Base-by-base conservation (phyloP, 2,113 vertebrate species). In the Grus americana region DNA sequence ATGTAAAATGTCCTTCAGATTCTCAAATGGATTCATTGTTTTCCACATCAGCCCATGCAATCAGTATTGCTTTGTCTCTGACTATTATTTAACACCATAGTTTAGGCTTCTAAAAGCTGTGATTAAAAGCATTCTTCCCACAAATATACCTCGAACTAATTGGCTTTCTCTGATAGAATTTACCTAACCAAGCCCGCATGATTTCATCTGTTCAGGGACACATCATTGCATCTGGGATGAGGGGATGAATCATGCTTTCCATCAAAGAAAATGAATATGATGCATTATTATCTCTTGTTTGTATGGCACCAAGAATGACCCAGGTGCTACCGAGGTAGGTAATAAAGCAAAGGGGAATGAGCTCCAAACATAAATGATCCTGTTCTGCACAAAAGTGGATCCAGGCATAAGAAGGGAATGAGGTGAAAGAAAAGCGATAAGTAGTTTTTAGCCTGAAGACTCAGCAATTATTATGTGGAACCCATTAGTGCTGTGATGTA, bases 61-160 rank as follows among this genome's bases (percentile, higher is more conserved):
- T 88, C 91, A 74, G 63, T 95, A 86, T 71, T 86, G 42, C 30
- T 78, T 93, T 73, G 32, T 86, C 36, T 88, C 50, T 67, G 46
- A 83, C 67, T 66, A 71, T 92, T 93, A 55, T 91, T 92, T 95
- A 91, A 85, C 44, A 44, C 55, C 34, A n/a, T 47, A 52, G 34
- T 93, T 93, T 52, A 63, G 62, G 44, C 27, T 95, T 87, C 44
- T 94, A 91, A 95, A 92, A 87, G 84, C 89, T 87, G 61, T 96
- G 52, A 91, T 95, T 95, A 94, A 96, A 95, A 84, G 52, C 57
- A 32, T 84, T 84, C 80, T 95, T 75, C 70, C 89, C 76, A 94
- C 91, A 92, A 91, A 84, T 59, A 71, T 67, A 38, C 87, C 52
- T 91, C 4, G 1, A 87, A 68, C 29, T 89, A 89, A 87, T 84